These are phyloP conservation scores for Desmodus rotundus DNA, from an alignment of 2,113 vertebrate genomes.

Conservation along the genomic window DNA sequence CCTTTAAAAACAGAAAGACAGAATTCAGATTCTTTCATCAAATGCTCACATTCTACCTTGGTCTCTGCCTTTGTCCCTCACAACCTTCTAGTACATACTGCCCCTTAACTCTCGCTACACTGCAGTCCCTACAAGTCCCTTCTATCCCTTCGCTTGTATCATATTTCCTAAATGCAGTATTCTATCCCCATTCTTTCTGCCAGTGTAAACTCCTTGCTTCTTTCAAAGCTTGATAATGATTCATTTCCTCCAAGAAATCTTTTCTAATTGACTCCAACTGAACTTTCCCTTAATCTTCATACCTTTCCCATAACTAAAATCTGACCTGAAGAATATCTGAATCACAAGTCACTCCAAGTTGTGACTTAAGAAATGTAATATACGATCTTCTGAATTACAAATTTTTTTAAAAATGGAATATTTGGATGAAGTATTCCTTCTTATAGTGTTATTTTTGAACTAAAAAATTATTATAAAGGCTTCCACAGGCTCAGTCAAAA, in stretches of 20 bases:
- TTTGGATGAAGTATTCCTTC: background rate
- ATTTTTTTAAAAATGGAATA: background rate
- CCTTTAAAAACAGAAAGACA: background rate
- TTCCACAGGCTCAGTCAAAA: background rate
- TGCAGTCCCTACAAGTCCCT: background rate
- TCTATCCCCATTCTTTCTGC: background rate
- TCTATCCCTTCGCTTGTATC: background rate
- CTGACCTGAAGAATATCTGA: background rate
- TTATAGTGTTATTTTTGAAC: constrained; percentile 20
- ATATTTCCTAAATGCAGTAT: background rate
- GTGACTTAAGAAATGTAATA: background rate
- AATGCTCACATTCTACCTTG: background rate
- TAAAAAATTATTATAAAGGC: background rate
- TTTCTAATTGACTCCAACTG: background rate
- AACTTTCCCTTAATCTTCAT: background rate
- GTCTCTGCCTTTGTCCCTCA: background rate
- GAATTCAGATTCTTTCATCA: background rate
- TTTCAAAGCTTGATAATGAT: background rate
- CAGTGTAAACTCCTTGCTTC: background rate
- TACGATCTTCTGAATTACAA: background rate
- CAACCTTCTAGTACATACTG: background rate
- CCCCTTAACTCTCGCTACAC: background rate
- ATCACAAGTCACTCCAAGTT: background rate
- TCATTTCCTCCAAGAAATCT: background rate
- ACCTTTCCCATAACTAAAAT: background rate